Conservation (phyloP, 2,113 vertebrate species). For the Odontesthes bonariensis region DNA sequence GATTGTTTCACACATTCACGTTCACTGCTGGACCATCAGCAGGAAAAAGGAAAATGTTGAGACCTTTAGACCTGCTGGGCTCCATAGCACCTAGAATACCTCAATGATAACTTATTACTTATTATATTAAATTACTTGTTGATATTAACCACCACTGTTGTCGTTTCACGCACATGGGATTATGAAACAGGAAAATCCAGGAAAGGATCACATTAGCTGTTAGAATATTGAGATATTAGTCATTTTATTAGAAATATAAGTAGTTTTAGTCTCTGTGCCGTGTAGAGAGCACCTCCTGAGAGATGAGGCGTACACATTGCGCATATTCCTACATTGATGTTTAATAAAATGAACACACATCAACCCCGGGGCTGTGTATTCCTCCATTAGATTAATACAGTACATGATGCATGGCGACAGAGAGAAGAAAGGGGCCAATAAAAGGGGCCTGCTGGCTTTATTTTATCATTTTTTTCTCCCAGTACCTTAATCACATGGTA, state of each 20-base stretch:
- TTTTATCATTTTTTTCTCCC: background rate
- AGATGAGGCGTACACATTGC: background rate
- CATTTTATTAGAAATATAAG: background rate
- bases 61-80: too few species aligned
- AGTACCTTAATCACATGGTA: too few species aligned
- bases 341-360: slow-evolving; percentile 2
- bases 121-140: too few species aligned
- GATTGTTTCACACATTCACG: too few species aligned
- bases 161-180: too few species aligned
- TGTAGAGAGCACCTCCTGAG: background rate
- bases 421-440: background rate
- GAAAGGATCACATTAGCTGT: too few species aligned
- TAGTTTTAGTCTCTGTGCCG: background rate
- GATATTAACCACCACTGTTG: too few species aligned
- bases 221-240: background rate
- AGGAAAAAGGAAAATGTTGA: too few species aligned
- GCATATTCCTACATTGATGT: background rate
- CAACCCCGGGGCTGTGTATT: background rate
- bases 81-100: too few species aligned
- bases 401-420: background rate
- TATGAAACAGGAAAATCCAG: too few species aligned
- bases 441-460: background rate
- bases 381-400: background rate
- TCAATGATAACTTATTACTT: too few species aligned
- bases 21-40: too few species aligned